Conservation (phyloP, 2,797 vertebrate genomes). For the Rhabdophis nuchalis region DNA sequence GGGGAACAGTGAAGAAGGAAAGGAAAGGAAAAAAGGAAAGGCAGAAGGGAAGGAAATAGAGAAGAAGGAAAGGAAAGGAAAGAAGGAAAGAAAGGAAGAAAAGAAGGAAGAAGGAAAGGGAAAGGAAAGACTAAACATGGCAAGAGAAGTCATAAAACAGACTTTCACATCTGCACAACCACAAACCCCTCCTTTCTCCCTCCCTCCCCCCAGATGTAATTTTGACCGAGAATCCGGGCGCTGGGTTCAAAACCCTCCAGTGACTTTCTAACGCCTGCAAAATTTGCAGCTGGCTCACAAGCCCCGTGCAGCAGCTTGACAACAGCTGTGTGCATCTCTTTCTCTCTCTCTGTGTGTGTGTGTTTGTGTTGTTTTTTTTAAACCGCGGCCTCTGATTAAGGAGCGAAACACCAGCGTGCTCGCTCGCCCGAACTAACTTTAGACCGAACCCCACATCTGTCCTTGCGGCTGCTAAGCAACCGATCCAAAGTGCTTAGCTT, state of each 20-base stretch:
- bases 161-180: not conserved
- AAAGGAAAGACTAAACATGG: not conserved
- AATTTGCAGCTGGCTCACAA: not conserved
- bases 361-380: not conserved
- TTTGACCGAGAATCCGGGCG: not conserved
- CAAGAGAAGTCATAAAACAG: not conserved
- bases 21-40: accelerated
- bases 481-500: not conserved
- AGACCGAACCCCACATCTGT: not conserved
- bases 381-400: not conserved
- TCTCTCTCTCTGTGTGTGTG: not conserved
- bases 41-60: accelerated
- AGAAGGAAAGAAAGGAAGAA: accelerated
- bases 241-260: not conserved
- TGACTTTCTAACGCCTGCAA: not conserved
- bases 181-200: not conserved
- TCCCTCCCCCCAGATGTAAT: not conserved
- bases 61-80: accelerated
- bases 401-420: not conserved
- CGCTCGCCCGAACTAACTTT: not conserved
- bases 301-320: not conserved
- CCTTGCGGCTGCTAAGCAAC: not conserved
- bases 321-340: not conserved
- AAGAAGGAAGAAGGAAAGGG: too few species aligned
- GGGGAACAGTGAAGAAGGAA: too few species aligned